phyloP scores from a whole-genome alignment of 1,140 invertebrate species.

The Copidosoma floridanum region DNA sequence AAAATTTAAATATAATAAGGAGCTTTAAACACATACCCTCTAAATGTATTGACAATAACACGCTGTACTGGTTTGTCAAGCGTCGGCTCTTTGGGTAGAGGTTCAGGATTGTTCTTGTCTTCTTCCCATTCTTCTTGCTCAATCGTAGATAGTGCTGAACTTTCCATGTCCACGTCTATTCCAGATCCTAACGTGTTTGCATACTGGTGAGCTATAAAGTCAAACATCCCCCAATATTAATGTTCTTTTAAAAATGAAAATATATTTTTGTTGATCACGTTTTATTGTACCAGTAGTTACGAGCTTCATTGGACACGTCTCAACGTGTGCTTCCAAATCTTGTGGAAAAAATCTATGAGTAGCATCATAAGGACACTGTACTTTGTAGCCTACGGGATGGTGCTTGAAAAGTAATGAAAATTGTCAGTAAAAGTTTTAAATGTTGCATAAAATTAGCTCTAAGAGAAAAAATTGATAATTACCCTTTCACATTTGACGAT shows the following conservation, averaged over 20 bases:
- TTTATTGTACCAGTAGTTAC: too few relatives aligned
- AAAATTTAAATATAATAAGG: neutral
- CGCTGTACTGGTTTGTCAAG: neutral
- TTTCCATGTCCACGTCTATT: too few relatives aligned
- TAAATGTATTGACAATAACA: neutral
- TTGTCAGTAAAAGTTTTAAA: constrained; percentile 1
- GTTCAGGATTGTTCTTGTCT: neutral
- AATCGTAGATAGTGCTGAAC: neutral
- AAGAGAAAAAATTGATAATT: constrained; percentile 15
- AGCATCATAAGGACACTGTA: constrained; percentile 47
- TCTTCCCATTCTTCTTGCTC: neutral
- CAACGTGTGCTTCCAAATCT: constrained; percentile 41
- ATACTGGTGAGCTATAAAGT: too few relatives aligned
- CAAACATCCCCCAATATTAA: too few relatives aligned
- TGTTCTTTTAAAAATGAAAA: too few relatives aligned
- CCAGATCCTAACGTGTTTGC: too few relatives aligned
- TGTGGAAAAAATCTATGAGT: constrained; percentile 42
- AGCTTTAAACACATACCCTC: neutral
- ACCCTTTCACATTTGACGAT: constrained; percentile 51
- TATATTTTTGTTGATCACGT: too few relatives aligned
- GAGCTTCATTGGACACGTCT: constrained; percentile 32
- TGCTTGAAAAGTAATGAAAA: constrained; percentile 36
- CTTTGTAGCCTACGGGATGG: constrained; percentile 41
- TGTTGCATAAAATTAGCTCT: constrained; percentile 5
- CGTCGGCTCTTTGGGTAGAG: neutral